Base-by-base conservation (phyloP, 2,113 vertebrate genomes). In the Forbesichthys papilliferus region DNA sequence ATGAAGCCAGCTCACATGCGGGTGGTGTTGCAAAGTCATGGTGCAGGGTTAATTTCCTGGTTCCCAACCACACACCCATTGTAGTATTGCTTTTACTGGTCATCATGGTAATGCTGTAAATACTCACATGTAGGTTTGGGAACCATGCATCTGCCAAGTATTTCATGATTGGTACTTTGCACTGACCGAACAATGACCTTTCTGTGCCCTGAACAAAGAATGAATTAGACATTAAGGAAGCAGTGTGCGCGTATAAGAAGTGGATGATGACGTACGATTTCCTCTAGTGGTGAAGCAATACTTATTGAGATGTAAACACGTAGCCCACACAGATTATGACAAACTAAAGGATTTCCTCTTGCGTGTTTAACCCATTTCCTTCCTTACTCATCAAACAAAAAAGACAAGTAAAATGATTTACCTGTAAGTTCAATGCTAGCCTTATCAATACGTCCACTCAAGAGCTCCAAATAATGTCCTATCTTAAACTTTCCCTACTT, bases 21-120 rank as follows among this genome's bases (percentile, higher is more conserved):
- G 55, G 12, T 27, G n/a, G 27, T 69, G 83, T 71, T 57, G 80
- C 80, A 49, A 78, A 86, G 69, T 89, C 86, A 89, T 47, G 59
- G 34, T 52, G 12, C 53, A 18, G 7, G 13, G 16, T n/a, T 5
- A 54, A 34, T 78, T 84, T 86, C 78, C 79, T 71, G 11, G 18
- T 70, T 76, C 53, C 48, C 33, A 34, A 52, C 36, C 66, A 48
- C 77, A 83, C 67, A 9, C 56, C 68, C 59, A 11, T 79, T 57
- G 36, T 42, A 42, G 36, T 42, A 71, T 60, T 66, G 58, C 49
- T 80, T 5, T 6, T 11, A 48, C 67, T 58, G 57, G 1, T 73
- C 77, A 58, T 9, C 77, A 56, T 9, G 18, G 58, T 18, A 20
- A 49, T 71, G 69, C 74, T 46, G 74, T 84, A 80, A 90, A 81